These are phyloP conservation scores for Metopolophium dirhodum DNA, from an alignment of 1,140 invertebrate genomes.

Conservation along the genomic window DNA sequence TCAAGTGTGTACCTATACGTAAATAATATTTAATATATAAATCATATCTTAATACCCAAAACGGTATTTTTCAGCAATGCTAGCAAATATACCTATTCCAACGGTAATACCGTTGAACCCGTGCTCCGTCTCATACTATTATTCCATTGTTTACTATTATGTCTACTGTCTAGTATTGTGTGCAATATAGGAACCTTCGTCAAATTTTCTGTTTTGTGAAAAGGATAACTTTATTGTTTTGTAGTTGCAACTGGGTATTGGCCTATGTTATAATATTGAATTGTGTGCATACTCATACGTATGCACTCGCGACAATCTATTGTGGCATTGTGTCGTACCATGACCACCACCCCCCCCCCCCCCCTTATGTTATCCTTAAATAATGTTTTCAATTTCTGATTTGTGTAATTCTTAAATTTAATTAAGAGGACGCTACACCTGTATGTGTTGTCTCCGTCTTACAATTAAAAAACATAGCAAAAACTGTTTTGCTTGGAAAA, in stretches of 20 bases:
- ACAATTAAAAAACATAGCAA: no score
- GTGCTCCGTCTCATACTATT: not conserved
- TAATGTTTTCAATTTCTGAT: no score
- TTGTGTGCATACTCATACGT: not conserved
- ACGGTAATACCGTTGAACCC: not conserved
- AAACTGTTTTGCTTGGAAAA: no score
- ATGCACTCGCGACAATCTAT: not conserved
- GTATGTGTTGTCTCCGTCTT: no score
- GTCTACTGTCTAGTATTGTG: not conserved
- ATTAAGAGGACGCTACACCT: not conserved
- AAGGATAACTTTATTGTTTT: not conserved
- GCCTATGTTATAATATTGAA: not conserved
- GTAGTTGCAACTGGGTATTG: not conserved
- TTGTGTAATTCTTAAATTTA: not conserved
- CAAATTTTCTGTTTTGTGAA: not conserved
- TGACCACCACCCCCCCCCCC: no score
- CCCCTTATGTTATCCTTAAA: not conserved
- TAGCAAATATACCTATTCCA: not conserved
- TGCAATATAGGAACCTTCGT: not conserved
- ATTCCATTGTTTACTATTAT: conserved; percentile 4
- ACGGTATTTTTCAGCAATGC: conserved; percentile 2
- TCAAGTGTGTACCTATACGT: not conserved
- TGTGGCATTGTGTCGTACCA: not conserved
- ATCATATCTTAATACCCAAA: not conserved
- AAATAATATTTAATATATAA: not conserved